Evolutionary conservation across 1,140 invertebrate species (phyloP).

Genomic region (Plectus sambesii): DNA sequence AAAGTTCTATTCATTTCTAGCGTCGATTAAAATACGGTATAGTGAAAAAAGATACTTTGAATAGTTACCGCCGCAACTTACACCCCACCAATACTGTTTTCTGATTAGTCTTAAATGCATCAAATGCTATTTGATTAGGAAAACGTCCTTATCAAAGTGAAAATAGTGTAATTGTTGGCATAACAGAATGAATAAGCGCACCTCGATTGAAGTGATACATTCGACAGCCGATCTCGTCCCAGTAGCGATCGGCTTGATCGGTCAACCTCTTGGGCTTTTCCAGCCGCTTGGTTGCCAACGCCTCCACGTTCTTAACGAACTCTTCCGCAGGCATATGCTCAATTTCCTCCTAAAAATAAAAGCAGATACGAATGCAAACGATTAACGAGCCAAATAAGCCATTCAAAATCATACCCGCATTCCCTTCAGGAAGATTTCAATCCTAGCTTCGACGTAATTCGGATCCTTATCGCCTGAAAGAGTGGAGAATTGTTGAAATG

Average conservation of each 20-base stretch:
- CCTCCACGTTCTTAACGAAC: slow-evolving; percentile 68
- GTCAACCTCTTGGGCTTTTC: slow-evolving; percentile 79
- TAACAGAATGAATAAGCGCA: slow-evolving; percentile 29
- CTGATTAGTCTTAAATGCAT: too few relatives aligned
- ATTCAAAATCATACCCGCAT: slow-evolving; percentile 57
- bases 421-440: slow-evolving; percentile 70
- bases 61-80: too few relatives aligned
- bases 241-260: slow-evolving; percentile 59
- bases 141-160: too few relatives aligned
- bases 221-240: slow-evolving; percentile 71
- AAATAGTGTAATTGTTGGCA: too few relatives aligned
- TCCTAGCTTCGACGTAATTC: slow-evolving; percentile 66
- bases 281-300: slow-evolving; percentile 63
- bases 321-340: slow-evolving; percentile 65
- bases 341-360: slow-evolving; percentile 59
- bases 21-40: too few relatives aligned
- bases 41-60: too few relatives aligned
- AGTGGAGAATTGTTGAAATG: too few relatives aligned
- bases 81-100: too few relatives aligned
- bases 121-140: too few relatives aligned
- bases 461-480: too few relatives aligned
- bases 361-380: too few relatives aligned
- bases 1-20: too few relatives aligned
- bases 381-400: slow-evolving; percentile 17
- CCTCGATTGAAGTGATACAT: slow-evolving; percentile 81